Evolutionary conservation across 2,113 vertebrate species (phyloP).

Genomic region (Megaleporinus macrocephalus): DNA sequence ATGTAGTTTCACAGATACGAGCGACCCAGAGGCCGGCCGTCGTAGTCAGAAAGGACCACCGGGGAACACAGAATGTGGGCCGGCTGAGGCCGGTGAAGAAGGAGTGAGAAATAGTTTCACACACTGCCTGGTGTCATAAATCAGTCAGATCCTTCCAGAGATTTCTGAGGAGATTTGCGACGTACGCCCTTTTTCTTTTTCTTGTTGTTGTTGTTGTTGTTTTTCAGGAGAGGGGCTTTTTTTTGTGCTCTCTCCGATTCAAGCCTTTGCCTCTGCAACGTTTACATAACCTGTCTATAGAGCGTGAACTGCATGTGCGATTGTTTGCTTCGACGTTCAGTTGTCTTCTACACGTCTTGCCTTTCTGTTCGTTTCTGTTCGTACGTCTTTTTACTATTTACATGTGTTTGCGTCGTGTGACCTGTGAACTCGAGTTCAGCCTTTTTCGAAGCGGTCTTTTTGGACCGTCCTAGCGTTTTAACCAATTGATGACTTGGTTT

Average conservation of each 20-base stretch:
- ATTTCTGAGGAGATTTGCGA: not conserved
- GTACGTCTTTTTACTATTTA: not conserved
- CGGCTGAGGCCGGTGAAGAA: not conserved
- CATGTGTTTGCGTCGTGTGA: constrained; percentile 2
- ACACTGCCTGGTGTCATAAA: constrained; percentile 21
- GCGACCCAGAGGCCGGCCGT: constrained; percentile 34
- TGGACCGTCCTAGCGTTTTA: constrained; percentile 12
- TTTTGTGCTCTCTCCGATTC: constrained; percentile 18
- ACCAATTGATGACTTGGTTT: not conserved
- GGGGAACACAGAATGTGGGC: constrained; percentile 24
- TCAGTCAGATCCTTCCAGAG: constrained; percentile 36
- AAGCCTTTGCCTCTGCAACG: constrained; percentile 17
- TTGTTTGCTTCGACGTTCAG: constrained; percentile 30
- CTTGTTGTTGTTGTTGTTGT: too few relatives aligned
- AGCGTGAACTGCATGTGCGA: constrained; percentile 44
- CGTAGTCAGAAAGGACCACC: not conserved
- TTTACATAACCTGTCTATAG: constrained; percentile 33
- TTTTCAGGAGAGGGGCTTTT: constrained; percentile 9
- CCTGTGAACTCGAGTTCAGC: constrained; percentile 32
- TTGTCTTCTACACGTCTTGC: constrained; percentile 31
- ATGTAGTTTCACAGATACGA: constrained; percentile 9
- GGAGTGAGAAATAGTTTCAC: constrained; percentile 8
- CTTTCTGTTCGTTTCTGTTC: constrained; percentile 16
- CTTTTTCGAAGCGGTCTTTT: constrained; percentile 15
- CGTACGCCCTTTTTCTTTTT: constrained; percentile 14